Evolutionary conservation across 1,140 invertebrate species (phyloP).

Genomic region (Carposina sasakii): DNA sequence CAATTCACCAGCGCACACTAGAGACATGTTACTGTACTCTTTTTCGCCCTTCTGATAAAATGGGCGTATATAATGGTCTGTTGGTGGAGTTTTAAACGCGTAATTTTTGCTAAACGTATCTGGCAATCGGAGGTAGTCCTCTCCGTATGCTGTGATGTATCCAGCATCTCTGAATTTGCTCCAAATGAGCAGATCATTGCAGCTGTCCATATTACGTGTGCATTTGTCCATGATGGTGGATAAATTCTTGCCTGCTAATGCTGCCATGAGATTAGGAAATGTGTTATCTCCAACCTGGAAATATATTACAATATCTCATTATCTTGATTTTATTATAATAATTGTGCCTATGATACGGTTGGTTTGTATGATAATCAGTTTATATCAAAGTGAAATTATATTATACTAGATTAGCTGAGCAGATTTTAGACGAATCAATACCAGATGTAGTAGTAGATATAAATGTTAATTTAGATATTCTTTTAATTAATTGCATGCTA

Average conservation of each 20-base stretch:
- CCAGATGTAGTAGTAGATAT: too few relatives aligned
- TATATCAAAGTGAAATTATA: too few relatives aligned
- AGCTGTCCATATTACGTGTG: conserved; percentile 73
- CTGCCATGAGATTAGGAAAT: conserved; percentile 86
- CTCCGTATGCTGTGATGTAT: conserved; percentile 63
- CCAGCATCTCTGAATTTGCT: conserved; percentile 50
- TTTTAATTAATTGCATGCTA: too few relatives aligned
- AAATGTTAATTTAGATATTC: too few relatives aligned
- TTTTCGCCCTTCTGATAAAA: conserved; percentile 76
- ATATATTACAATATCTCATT: too few relatives aligned
- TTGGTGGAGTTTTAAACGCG: conserved; percentile 68
- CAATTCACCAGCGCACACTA: conserved; percentile 74
- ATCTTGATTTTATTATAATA: too few relatives aligned
- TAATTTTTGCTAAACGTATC: conserved; percentile 56
- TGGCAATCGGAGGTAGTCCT: conserved; percentile 53
- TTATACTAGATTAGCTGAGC: too few relatives aligned
- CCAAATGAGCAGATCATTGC: conserved; percentile 53
- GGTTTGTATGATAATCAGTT: too few relatives aligned
- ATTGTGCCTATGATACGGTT: too few relatives aligned
- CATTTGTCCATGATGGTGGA: conserved; percentile 54
- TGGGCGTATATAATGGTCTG: conserved; percentile 82
- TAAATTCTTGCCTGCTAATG: conserved; percentile 78
- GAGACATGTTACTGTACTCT: conserved; percentile 33
- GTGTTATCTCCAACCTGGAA: conserved; percentile 82
- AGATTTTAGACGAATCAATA: too few relatives aligned